phyloP scores from a whole-genome alignment of 1,140 invertebrate species.

The Lordiphosa clarofinis region DNA sequence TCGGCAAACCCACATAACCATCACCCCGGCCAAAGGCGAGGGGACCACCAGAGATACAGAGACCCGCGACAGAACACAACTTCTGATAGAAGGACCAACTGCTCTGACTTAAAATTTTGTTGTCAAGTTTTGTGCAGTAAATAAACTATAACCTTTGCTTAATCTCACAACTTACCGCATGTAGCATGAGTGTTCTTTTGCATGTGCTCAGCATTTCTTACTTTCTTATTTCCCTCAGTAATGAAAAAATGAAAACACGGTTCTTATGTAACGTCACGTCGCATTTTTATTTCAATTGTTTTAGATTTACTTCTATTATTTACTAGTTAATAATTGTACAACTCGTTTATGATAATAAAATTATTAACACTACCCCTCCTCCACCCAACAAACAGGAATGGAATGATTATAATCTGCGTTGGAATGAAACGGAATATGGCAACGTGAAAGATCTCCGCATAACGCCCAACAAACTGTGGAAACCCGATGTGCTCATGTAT shows the following conservation, averaged over 20 bases:
- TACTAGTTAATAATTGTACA: conserved; percentile 21
- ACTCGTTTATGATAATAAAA: background rate
- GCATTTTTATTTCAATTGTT: conserved; percentile 56
- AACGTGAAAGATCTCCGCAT: conserved; percentile 96
- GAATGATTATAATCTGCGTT: conserved; percentile 97
- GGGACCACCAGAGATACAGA: conserved; percentile 28
- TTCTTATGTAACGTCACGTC: conserved; percentile 53
- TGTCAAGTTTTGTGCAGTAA: conserved; percentile 4
- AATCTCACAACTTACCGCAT: background rate
- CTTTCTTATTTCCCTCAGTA: background rate
- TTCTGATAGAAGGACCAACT: background rate
- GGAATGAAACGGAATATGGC: conserved; percentile 96
- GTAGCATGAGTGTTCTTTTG: conserved; percentile 17
- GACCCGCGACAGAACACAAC: conserved; percentile 11
- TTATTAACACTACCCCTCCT: conserved; percentile 15
- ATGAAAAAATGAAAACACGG: conserved; percentile 6
- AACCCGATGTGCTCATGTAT: conserved; percentile 98
- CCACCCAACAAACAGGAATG: conserved; percentile 88
- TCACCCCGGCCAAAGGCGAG: conserved; percentile 24
- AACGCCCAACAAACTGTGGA: conserved; percentile 97
- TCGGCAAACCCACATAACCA: conserved; percentile 62
- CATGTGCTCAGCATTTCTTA: conserved; percentile 41
- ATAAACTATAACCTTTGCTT: background rate
- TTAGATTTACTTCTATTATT: conserved; percentile 23
- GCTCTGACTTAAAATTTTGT: conserved; percentile 10